Evolutionary conservation across 2,113 vertebrate species (phyloP).

Genomic region (Psilopsiagon aurifrons): DNA sequence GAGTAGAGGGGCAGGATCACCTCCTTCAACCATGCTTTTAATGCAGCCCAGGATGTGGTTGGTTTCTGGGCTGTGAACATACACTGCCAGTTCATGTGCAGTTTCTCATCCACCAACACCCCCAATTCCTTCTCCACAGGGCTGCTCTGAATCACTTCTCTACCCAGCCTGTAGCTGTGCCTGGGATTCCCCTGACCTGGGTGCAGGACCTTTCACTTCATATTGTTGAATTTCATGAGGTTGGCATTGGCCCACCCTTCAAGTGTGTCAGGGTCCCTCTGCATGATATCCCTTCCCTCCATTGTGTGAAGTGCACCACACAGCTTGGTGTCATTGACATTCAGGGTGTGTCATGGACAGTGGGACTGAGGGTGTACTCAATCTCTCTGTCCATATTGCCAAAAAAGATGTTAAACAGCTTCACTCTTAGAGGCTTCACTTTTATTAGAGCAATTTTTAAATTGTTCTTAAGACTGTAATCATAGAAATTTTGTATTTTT

Average conservation of each 20-base stretch:
- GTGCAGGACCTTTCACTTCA: neutral
- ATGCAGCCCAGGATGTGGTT: neutral
- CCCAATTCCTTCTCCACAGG: neutral
- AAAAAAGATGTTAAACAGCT: neutral
- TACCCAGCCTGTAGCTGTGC: neutral
- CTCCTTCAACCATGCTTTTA: neutral
- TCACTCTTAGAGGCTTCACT: neutral
- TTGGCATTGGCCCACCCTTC: neutral
- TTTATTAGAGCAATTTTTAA: neutral
- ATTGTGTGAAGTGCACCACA: neutral
- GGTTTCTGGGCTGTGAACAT: neutral
- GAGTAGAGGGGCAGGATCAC: neutral
- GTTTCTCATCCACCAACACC: neutral
- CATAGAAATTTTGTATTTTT: neutral
- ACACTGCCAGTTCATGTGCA: neutral
- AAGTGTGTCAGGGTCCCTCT: neutral
- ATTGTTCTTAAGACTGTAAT: neutral
- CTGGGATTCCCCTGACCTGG: neutral
- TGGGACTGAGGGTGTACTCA: neutral
- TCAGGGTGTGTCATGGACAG: neutral
- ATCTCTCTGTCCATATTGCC: neutral
- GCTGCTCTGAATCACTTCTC: neutral
- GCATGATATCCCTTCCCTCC: neutral
- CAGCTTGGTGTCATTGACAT: neutral
- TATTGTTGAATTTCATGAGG: neutral